Conservation (phyloP, 2,888 invertebrate genomes). For the Congeria kusceri region DNA sequence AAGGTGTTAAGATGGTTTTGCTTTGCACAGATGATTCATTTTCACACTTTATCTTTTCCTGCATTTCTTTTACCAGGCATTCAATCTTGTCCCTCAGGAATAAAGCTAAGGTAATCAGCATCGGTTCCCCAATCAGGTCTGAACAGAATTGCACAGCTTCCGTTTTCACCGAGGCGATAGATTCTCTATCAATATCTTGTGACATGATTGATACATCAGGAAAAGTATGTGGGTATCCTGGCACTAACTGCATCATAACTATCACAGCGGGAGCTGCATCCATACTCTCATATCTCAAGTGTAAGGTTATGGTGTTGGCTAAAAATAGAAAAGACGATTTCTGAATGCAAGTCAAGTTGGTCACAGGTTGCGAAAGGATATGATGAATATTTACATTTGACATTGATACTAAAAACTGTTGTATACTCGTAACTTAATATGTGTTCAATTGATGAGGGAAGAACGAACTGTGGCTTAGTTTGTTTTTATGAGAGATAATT, state of each 20-base stretch:
- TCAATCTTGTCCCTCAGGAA: constrained; percentile 54
- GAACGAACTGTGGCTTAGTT: no score
- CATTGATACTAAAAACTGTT: no score
- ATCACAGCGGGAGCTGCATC: background rate
- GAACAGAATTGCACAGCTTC: constrained; percentile 30
- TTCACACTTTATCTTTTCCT: constrained; percentile 10
- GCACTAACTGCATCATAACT: constrained; percentile 13
- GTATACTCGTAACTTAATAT: no score
- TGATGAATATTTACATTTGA: no score
- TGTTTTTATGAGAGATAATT: no score
- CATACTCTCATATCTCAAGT: background rate
- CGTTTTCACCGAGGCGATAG: constrained; percentile 36
- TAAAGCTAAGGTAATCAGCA: constrained; percentile 65
- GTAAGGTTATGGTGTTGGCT: constrained; percentile 27
- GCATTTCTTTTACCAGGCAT: background rate
- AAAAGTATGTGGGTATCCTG: constrained; percentile 48
- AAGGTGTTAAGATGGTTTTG: no score
- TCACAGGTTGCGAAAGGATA: no score
- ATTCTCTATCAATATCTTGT: constrained; percentile 32
- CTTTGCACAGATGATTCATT: background rate
- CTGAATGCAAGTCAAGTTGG: no score
- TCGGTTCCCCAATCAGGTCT: constrained; percentile 59
- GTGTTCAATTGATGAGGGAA: no score
- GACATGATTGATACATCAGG: constrained; percentile 61
- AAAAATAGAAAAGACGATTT: constrained; percentile 12